phyloP scores from a whole-genome alignment of 2,888 invertebrate species.

The Drosophila birchii region DNA sequence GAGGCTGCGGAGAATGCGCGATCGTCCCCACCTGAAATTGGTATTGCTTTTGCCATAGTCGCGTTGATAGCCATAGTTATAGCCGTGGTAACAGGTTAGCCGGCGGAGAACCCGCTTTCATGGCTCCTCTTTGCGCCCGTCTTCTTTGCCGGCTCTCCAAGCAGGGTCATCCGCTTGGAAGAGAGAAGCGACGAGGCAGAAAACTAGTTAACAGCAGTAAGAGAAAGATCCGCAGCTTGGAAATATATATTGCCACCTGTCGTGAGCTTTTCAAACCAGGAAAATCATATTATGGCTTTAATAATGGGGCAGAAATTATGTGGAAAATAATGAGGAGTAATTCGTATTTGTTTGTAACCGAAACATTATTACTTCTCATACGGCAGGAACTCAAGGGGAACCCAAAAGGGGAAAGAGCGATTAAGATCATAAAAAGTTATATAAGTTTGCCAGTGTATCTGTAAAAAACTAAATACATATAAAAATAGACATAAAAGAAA shows the following conservation, averaged over 20 bases:
- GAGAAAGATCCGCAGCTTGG: slow-evolving; percentile 7
- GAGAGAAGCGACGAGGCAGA: slow-evolving; percentile 6
- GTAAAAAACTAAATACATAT: neutral
- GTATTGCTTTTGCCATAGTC: slow-evolving; percentile 59
- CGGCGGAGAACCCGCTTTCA: slow-evolving; percentile 62
- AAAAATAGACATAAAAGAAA: neutral
- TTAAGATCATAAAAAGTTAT: neutral
- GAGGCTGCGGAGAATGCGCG: slow-evolving; percentile 47
- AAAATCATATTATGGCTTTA: neutral
- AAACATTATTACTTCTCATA: neutral
- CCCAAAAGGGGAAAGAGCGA: neutral
- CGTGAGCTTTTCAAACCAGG: slow-evolving; percentile 21
- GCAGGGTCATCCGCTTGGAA: slow-evolving; percentile 8
- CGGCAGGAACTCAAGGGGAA: neutral
- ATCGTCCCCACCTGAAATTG: slow-evolving; percentile 39
- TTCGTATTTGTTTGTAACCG: slow-evolving; percentile 7
- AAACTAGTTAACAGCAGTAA: slow-evolving; percentile 19
- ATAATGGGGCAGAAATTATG: slow-evolving; percentile 12
- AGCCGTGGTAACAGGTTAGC: slow-evolving; percentile 52
- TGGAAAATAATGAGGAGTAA: slow-evolving; percentile 9
- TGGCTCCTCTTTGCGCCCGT: slow-evolving; percentile 25
- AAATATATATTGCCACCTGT: slow-evolving; percentile 14
- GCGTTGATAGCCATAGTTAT: slow-evolving; percentile 45
- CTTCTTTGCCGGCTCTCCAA: slow-evolving; percentile 17
- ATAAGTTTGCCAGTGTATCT: no score